phyloP scores from a whole-genome alignment of 1,140 invertebrate species.

The Capitella teleta region DNA sequence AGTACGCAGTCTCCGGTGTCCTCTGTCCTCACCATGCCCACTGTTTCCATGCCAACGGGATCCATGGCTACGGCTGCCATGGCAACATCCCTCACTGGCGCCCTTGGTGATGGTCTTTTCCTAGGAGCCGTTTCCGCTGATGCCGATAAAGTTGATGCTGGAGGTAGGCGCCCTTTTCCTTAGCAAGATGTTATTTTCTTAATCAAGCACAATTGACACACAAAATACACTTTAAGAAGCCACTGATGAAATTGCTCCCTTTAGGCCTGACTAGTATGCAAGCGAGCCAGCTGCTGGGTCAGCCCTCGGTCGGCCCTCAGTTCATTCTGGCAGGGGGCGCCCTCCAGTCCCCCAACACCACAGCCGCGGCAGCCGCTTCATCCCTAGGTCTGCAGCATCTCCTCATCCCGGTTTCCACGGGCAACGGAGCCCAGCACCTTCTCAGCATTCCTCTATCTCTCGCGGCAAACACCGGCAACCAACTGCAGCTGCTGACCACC shows the following conservation, averaged over 20 bases:
- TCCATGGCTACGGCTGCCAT: slow-evolving; percentile 23
- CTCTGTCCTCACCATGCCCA: slow-evolving; percentile 28
- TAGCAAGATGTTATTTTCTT: neutral
- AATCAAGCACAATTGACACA: too few species aligned
- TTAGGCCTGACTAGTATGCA: too few species aligned
- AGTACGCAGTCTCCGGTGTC: slow-evolving; percentile 36
- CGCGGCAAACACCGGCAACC: slow-evolving; percentile 46
- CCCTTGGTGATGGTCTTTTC: slow-evolving; percentile 30
- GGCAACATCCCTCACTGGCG: slow-evolving; percentile 18
- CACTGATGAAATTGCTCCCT: too few species aligned
- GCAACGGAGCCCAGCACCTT: slow-evolving; percentile 83
- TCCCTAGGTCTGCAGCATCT: slow-evolving; percentile 85
- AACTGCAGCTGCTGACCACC: slow-evolving; percentile 41
- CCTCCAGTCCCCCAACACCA: slow-evolving; percentile 43
- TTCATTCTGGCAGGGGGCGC: slow-evolving; percentile 78
- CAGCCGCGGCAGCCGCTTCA: slow-evolving; percentile 31
- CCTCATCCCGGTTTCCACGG: slow-evolving; percentile 65
- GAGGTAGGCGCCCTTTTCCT: too few species aligned
- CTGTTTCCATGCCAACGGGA: slow-evolving; percentile 20
- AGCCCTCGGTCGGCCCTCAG: slow-evolving; percentile 63
- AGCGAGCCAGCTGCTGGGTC: slow-evolving; percentile 29
- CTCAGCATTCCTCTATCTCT: slow-evolving; percentile 66
- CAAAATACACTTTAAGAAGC: too few species aligned
- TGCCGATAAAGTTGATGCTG: slow-evolving; percentile 6
- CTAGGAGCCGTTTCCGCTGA: slow-evolving; percentile 21